These are phyloP conservation scores for Pituophis catenifer DNA, from an alignment of 2,113 vertebrate genomes.

Conservation along the genomic window DNA sequence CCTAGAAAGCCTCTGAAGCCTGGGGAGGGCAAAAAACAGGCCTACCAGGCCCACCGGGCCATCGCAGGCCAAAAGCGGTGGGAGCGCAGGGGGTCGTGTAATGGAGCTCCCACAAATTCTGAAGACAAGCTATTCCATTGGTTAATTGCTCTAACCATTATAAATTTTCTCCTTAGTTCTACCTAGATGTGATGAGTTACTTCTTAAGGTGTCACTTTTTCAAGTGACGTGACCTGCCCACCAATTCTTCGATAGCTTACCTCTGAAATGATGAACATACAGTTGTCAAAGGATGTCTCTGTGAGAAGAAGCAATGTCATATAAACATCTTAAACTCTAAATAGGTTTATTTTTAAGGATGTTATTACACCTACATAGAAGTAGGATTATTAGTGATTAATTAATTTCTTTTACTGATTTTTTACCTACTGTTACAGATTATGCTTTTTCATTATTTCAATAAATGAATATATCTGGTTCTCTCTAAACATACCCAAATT, in stretches of 20 bases:
- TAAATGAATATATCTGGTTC: neutral
- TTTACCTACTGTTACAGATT: neutral
- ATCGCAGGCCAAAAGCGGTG: too few relatives aligned
- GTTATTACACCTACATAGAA: neutral
- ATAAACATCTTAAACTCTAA: neutral
- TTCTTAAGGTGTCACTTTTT: neutral
- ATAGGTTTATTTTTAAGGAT: neutral
- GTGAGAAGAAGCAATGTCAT: neutral
- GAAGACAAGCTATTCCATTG: too few relatives aligned
- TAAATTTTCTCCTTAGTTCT: neutral
- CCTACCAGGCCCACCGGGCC: too few relatives aligned
- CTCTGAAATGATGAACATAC: fast-evolving
- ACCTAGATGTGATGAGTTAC: too few relatives aligned
- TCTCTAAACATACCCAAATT: neutral
- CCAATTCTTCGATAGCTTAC: neutral
- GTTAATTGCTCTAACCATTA: too few relatives aligned
- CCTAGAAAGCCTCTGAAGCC: too few relatives aligned
- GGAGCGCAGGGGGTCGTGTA: too few relatives aligned
- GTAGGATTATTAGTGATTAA: neutral
- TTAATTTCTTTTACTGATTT: neutral
- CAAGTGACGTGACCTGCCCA: too few relatives aligned
- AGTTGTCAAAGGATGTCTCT: constrained; percentile 24
- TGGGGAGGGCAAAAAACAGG: too few relatives aligned
- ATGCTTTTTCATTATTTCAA: neutral
- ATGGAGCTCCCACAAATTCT: too few relatives aligned